Evolutionary conservation across 2,888 invertebrate species (phyloP).

Genomic region (Rotaria macrura): DNA sequence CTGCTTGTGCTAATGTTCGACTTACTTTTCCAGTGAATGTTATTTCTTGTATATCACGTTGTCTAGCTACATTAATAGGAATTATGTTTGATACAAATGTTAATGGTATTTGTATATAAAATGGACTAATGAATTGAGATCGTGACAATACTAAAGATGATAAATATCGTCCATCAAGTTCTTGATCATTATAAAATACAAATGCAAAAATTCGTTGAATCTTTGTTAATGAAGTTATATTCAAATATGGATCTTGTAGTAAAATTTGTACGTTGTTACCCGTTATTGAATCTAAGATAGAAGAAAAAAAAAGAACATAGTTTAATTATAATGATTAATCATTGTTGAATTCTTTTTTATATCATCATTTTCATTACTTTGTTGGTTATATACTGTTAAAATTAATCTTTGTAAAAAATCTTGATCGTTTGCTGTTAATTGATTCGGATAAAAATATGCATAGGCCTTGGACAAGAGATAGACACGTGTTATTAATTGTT

Average conservation of each 20-base stretch:
- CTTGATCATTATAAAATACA: neutral
- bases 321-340: neutral
- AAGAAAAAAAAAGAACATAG: neutral
- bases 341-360: neutral
- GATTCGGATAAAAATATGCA: neutral
- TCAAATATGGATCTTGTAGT: neutral
- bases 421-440: neutral
- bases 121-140: neutral
- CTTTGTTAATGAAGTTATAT: neutral
- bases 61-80: neutral
- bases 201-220: neutral
- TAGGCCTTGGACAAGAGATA: neutral
- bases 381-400: neutral
- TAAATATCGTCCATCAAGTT: slow-evolving; percentile 9
- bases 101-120: neutral
- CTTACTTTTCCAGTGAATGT: slow-evolving; percentile 1
- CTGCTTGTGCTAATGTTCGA: neutral
- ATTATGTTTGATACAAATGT: neutral
- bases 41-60: neutral
- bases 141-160: neutral
- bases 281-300: neutral
- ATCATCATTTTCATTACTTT: neutral
- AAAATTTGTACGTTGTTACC: neutral
- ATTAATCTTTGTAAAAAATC: slow-evolving; percentile 15
- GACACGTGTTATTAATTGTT: neutral